Evolutionary conservation across 2,797 vertebrate genomes (phyloP), one percentile per base, ranked within the genome.

Genomic region (Nannoperca australis): DNA sequence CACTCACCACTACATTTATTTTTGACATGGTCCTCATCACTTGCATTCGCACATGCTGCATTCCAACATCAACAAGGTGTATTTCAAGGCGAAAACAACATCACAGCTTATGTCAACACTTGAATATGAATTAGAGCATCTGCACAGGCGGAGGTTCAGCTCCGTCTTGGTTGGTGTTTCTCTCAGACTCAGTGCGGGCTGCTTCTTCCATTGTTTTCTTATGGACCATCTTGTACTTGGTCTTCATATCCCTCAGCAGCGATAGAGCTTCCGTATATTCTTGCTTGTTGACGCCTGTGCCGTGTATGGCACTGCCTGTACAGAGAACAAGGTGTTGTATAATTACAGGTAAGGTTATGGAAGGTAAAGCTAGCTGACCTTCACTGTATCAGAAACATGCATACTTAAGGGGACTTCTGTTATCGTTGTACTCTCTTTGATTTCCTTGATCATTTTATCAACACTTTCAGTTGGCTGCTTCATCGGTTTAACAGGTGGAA

Each of bases 221-320:
- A 2, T 90, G 73, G 44, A 90, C 70, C 80, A 51, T 86, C 81
- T 79, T 82, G 86, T 94, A 92, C 60, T 92, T 95, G 12, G 49
- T 78, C 87, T 88, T 90, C 79, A 95, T 71, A 24, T 95, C 93
- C 68, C 75, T 90, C 82, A 95, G 87, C 73, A 95, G 91, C 0
- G 17, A 77, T 8, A 86, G 40, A 32, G 90, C 94, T 30, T 95
- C 93, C 67, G 88, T 74, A 27, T 89, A 85, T 54, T 94, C 91
- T 18, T 81, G 79, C 64, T 66, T 82, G 81, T 67, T 73, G 13
- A 67, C 66, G 6, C 68, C 36, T 2, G 76, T 74, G 62, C 67
- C 18, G 0, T 56, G 38, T 1, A 94, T 49, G 71, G 84, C 71
- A 5, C 79, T 76, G 30, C 68, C 95, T 95, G 88, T 5, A 40